A percentile compares a stretch with the other conserved stretches of the same genome.
Evolutionary conservation across 2,888 invertebrate species (phyloP).

Genomic region (Troglohyphantes excavatus): DNA sequence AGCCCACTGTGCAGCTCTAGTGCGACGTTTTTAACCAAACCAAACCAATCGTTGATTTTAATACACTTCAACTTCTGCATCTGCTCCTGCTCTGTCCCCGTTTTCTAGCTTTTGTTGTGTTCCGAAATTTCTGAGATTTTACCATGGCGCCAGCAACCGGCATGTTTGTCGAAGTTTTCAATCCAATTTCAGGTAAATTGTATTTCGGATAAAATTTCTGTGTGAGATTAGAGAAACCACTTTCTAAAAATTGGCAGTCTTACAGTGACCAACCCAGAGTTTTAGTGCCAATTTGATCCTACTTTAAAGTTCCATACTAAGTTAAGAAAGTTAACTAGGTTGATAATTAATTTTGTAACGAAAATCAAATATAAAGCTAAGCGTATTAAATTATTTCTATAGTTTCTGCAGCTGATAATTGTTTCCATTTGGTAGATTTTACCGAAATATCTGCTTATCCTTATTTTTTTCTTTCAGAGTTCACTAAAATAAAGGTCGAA

Average conservation of each 20-base stretch:
- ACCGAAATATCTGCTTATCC: background rate
- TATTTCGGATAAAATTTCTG: background rate
- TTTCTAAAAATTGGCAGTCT: background rate
- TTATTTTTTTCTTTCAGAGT: conserved; percentile 36
- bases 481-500: conserved; percentile 73
- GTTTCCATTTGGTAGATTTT: background rate
- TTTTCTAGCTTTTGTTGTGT: no score
- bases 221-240: background rate
- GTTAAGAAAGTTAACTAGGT: no score
- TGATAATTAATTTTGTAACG: background rate
- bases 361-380: background rate
- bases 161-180: conserved; percentile 54
- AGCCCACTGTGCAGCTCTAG: no score
- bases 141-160: conserved; percentile 44
- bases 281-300: background rate
- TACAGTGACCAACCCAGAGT: background rate
- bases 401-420: background rate
- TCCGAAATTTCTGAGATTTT: no score
- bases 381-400: background rate
- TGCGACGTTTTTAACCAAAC: no score
- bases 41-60: background rate
- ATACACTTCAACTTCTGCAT: no score
- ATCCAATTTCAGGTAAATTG: conserved; percentile 35
- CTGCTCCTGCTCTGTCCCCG: no score
- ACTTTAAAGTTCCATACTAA: no score